Evolutionary conservation across 2,113 vertebrate genomes (phyloP), one percentile per base, ranked within the genome.

Genomic region (Python bivittatus): DNA sequence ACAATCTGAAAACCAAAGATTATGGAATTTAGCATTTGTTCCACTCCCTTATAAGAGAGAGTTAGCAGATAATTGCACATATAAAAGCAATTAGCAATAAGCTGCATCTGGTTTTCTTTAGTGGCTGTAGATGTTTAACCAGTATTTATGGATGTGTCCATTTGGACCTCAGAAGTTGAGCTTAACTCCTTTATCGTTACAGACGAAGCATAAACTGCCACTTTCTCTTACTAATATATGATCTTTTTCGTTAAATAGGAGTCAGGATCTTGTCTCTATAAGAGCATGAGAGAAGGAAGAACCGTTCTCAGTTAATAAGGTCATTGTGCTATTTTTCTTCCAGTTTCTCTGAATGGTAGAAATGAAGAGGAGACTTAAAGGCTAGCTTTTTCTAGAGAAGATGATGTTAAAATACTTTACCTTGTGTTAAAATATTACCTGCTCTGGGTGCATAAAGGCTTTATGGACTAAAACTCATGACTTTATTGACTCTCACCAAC

Each of bases 21-120:
- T 89, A 95, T 94, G 68, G 44, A 92, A 95, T 95, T 94, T 61
- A 96, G 84, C 60, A 88, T 95, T 95, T 10, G 0, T 93, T 93
- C 92, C 93, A 79, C 20, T 88, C 84, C 84, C n/a, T 52, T 22
- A 11, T 12, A 44, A n/a, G 79, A 95, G 60, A 20, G n/a, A 85
- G 68, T 86, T 56, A 92, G 20, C 13, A 15, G 93, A 90, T 20
- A 90, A 93, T 95, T 94, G 88, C 29, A 57, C 60, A 38, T 4
- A 38, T 38, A 89, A 88, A 84, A 84, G 56, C 68, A 88, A 88
- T 92, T 61, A 84, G 87, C 56, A 88, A 58, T 60, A 27, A 58
- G 3, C 25, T 48, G 53, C 25, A 15, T 84, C 91, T 92, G 91
- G 38, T 92, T 92, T 92, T 79, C 91, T 93, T 52, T 88, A 90